Percentiles rank a stretch among this genome's conserved stretches.
These are phyloP conservation scores for Sebastes fasciatus DNA, from an alignment of 2,113 vertebrate genomes.

Conservation along the genomic window DNA sequence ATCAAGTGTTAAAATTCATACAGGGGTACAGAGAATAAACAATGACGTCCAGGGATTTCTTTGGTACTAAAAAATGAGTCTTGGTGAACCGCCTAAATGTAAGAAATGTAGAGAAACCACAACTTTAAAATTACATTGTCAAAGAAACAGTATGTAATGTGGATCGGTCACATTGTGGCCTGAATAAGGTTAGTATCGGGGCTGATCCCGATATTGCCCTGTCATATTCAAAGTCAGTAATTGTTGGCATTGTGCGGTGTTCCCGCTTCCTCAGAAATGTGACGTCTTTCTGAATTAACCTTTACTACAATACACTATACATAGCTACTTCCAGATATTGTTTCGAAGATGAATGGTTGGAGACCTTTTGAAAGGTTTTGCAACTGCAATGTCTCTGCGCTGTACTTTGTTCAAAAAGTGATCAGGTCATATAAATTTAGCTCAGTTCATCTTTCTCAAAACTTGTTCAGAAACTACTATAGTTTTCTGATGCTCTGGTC, in stretches of 20 bases:
- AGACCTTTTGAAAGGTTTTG: background rate
- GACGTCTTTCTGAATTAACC: background rate
- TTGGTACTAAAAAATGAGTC: background rate
- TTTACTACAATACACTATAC: background rate
- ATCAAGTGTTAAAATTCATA: too few relatives aligned
- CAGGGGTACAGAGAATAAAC: too few relatives aligned
- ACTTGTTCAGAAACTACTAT: background rate
- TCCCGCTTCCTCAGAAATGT: background rate
- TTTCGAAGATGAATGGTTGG: background rate
- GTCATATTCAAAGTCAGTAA: background rate
- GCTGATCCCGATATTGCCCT: background rate
- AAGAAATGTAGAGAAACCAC: background rate
- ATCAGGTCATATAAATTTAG: background rate
- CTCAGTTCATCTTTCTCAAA: background rate
- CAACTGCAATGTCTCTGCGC: background rate
- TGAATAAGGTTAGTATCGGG: background rate
- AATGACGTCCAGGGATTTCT: background rate
- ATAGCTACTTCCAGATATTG: background rate
- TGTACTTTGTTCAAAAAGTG: background rate
- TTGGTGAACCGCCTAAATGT: background rate
- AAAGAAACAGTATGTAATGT: background rate
- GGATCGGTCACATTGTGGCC: background rate
- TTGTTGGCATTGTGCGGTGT: background rate
- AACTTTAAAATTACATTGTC: background rate
- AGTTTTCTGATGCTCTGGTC: background rate